phyloP scores from a whole-genome alignment of 2,888 invertebrate species.

The Lithophane leautieri region DNA sequence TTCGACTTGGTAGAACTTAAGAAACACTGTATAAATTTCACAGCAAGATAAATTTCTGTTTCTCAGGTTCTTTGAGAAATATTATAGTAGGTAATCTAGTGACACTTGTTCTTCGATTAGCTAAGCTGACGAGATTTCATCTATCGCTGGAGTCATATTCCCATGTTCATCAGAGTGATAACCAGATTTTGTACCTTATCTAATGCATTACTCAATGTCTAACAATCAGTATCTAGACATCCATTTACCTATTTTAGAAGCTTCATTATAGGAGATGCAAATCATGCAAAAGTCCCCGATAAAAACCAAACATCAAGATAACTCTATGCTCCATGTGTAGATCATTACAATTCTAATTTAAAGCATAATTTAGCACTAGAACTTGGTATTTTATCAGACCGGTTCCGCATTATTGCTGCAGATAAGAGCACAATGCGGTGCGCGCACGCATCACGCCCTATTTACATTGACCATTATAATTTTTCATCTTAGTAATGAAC shows the following conservation, averaged over 20 bases:
- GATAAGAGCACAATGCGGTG: slow-evolving; percentile 34
- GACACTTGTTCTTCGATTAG: not conserved
- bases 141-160: not conserved
- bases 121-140: not conserved
- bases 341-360: not conserved
- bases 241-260: not conserved
- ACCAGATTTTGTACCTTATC: not conserved
- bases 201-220: too few relatives aligned
- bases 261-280: not conserved
- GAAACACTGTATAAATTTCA: too few relatives aligned
- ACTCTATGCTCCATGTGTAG: not conserved
- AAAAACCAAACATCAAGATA: not conserved
- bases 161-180: not conserved
- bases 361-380: slow-evolving; percentile 11
- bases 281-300: not conserved
- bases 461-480: slow-evolving; percentile 14
- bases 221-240: not conserved
- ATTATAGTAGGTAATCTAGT: not conserved
- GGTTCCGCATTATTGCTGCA: slow-evolving; percentile 45
- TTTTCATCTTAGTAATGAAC: not conserved
- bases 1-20: not conserved
- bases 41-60: not conserved
- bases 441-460: slow-evolving; percentile 43
- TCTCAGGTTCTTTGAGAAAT: not conserved
- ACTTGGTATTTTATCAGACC: slow-evolving; percentile 29